Conservation (phyloP, 2,113 vertebrate genomes). For the Candoia aspera region DNA sequence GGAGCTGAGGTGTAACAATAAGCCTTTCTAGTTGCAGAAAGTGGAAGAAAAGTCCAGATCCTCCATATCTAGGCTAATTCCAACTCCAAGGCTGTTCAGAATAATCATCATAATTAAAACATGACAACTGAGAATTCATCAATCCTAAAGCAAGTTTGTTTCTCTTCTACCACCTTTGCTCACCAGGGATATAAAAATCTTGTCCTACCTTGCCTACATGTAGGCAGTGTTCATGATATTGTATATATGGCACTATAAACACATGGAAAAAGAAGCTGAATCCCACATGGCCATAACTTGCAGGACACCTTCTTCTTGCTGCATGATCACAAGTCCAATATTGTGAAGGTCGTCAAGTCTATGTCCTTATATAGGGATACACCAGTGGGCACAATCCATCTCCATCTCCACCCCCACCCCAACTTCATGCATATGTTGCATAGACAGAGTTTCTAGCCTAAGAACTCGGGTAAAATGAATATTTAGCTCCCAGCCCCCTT, state of each 20-base stretch:
- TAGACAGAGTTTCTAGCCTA: neutral
- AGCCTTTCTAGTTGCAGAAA: neutral
- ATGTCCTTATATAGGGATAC: neutral
- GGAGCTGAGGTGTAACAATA: neutral
- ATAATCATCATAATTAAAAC: neutral
- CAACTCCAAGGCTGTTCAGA: neutral
- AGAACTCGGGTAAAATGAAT: neutral
- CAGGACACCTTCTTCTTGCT: neutral
- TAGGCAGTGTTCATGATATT: neutral
- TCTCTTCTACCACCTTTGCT: neutral
- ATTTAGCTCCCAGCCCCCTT: neutral
- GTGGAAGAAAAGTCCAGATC: neutral
- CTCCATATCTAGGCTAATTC: neutral
- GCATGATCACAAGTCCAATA: neutral
- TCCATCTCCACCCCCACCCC: no score
- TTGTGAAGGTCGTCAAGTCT: neutral
- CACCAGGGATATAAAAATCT: neutral
- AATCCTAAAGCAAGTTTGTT: neutral
- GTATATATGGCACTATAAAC: neutral
- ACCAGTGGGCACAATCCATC: neutral
- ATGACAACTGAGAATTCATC: neutral
- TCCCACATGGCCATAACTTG: neutral
- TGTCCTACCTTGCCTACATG: neutral
- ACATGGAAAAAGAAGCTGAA: neutral
- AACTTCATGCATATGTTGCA: neutral